These are phyloP conservation scores for Antechinus flavipes DNA, from an alignment of 2,113 vertebrate species.

Conservation along the genomic window DNA sequence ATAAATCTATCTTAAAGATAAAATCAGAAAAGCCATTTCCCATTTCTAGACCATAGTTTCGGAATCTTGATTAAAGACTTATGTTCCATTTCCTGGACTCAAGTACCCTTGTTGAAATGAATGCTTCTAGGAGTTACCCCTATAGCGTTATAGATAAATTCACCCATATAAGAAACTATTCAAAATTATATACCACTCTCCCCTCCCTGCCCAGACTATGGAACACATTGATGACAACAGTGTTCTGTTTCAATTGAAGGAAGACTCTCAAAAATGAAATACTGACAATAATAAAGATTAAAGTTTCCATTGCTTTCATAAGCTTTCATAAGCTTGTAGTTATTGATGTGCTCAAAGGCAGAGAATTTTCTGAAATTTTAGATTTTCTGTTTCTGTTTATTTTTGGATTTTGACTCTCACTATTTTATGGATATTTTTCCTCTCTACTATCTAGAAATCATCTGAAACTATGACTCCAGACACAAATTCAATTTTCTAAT, in stretches of 20 bases:
- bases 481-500: constrained; percentile 26
- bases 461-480: background rate
- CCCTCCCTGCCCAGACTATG: background rate
- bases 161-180: background rate
- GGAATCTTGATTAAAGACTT: background rate
- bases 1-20: background rate
- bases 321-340: background rate
- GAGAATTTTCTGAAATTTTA: constrained; percentile 28
- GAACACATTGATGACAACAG: background rate
- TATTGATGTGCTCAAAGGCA: background rate
- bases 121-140: background rate
- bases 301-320: background rate
- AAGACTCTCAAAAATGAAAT: constrained; percentile 16
- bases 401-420: constrained; percentile 25
- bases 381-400: constrained; percentile 17
- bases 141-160: background rate
- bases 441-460: background rate
- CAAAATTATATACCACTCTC: background rate
- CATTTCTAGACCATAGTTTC: background rate
- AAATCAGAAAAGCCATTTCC: background rate
- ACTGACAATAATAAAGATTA: background rate
- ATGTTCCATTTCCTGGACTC: background rate
- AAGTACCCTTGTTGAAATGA: background rate
- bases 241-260: background rate
- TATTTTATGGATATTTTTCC: background rate